phyloP scores from a whole-genome alignment of 2,888 invertebrate species.

The Odontothrips loti region DNA sequence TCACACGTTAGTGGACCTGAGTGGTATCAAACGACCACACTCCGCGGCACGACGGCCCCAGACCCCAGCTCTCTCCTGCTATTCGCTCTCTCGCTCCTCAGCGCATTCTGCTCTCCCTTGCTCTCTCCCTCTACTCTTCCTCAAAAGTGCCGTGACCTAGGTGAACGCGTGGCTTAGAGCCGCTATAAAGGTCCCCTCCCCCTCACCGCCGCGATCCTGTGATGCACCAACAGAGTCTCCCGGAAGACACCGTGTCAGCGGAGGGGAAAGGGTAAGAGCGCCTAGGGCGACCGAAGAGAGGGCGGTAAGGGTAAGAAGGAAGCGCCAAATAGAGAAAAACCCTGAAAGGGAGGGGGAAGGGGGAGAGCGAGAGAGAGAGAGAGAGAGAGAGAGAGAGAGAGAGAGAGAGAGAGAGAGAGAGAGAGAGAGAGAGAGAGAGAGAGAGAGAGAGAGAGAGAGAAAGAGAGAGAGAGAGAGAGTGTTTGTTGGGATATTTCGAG shows the following conservation, averaged over 20 bases:
- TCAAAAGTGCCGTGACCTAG: background rate
- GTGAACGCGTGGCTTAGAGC: background rate
- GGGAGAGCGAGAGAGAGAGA: background rate
- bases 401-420: background rate
- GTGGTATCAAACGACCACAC: conserved; percentile 2
- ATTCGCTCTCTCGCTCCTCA: too few relatives aligned
- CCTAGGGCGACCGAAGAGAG: too few relatives aligned
- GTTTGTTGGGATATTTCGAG: too few relatives aligned
- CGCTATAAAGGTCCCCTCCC: background rate
- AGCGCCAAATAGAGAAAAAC: background rate
- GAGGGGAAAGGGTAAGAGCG: too few relatives aligned
- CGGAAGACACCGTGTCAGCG: too few relatives aligned
- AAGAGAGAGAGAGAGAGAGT: too few relatives aligned
- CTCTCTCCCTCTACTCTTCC: background rate
- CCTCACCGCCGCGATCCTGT: background rate
- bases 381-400: too few relatives aligned
- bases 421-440: background rate
- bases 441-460: background rate
- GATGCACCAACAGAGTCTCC: too few relatives aligned
- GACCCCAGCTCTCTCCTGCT: background rate
- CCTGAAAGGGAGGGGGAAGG: background rate
- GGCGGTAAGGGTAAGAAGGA: background rate
- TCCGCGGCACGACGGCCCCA: background rate
- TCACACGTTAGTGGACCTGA: conserved; percentile 23
- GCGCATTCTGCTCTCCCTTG: too few relatives aligned